Conservation (phyloP, 2,888 invertebrate species). For the Hetaerina titia region DNA sequence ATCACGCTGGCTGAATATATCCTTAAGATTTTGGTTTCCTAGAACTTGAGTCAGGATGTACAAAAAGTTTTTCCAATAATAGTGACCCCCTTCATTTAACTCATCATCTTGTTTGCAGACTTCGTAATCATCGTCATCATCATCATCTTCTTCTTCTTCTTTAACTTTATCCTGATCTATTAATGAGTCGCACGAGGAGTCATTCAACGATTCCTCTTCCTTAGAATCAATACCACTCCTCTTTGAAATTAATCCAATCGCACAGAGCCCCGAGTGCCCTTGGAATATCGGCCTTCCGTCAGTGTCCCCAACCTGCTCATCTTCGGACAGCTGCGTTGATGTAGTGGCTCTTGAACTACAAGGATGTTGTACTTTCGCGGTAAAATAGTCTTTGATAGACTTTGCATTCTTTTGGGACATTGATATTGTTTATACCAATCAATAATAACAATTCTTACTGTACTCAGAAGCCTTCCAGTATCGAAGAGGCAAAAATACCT, state of each 20-base stretch:
- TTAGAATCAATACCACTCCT: background rate
- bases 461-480: background rate
- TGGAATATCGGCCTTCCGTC: background rate
- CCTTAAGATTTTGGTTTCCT: slow-evolving; percentile 35
- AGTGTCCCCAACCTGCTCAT: background rate
- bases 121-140: background rate
- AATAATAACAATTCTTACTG: background rate
- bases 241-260: background rate
- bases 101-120: background rate
- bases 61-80: slow-evolving; percentile 51
- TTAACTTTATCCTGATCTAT: no score
- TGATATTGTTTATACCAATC: background rate
- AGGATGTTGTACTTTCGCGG: background rate
- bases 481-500: background rate
- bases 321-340: background rate
- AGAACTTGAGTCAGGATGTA: background rate
- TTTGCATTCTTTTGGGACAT: background rate
- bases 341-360: background rate
- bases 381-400: slow-evolving; percentile 2
- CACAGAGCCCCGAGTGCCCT: background rate
- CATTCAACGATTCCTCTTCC: background rate
- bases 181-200: background rate
- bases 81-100: background rate
- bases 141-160: background rate
- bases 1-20: background rate